Base-by-base conservation (phyloP, 2,888 invertebrate genomes). In the Gibbula magus region DNA sequence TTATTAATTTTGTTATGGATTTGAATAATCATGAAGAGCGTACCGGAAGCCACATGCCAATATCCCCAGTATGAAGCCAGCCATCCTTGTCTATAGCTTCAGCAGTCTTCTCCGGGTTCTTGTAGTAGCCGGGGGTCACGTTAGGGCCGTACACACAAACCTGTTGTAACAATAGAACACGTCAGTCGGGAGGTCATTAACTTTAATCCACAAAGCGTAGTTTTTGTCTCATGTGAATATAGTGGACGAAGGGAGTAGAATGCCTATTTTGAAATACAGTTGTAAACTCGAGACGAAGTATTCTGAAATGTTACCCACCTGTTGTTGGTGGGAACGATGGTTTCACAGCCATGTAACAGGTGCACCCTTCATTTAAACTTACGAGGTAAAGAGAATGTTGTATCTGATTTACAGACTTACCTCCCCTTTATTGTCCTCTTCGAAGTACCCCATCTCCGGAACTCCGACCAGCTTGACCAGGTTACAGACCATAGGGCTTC, bases 401-500 rank as follows among this genome's bases (percentile, higher is more conserved):
- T 8, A 35, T 3, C 8, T 35, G 35, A 3, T 35, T 5, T 5
- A 35, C 35, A 35, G 54, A 20, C 22, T 39, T 39, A 82, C 82
- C 84, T 91, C 91, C 67, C 91, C 91, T 78, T 85, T 83, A 52
- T 81, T 82, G 70, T 89, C 84, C 32, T 80, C 79, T 1, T 87
- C 85, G 74, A 78, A 86, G 81, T 93, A 93, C 61, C 98, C 97
- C 97, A 99, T 97, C 93, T 99, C 99, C 82, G 98, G 98, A 83
- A 99, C 98, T 93, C 99, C 99, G 22, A 97, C 96, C 89, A 99
- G 94, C 95, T 99, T 99, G 88, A 99, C 95, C 93, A 96, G 96
- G 93, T 96, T 97, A 94, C 98, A 98, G 87, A 97, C 96, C 82
- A 98, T 96, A 80, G 99, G 99, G 88, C 98, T 97, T 79, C 99